A percentile compares a stretch with the other conserved stretches of the same genome.
These are phyloP conservation scores for Hylaeus volcanicus DNA, from an alignment of 1,140 invertebrate species.

Conservation along the genomic window DNA sequence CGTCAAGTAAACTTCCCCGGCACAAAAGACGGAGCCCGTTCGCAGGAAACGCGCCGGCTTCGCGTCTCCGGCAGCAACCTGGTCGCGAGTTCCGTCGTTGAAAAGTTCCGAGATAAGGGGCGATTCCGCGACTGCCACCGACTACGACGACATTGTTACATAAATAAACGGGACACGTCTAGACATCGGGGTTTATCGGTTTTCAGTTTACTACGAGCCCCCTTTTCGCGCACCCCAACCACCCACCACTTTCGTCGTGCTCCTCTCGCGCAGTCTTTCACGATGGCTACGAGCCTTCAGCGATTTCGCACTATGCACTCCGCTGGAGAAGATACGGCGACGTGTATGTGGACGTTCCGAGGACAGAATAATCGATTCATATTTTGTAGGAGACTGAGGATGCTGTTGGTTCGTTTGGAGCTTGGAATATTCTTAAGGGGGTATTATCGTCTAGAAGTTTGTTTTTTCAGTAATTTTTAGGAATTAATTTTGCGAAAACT, in stretches of 20 bases:
- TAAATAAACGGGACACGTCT: slow-evolving; percentile 61
- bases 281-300: too few species aligned
- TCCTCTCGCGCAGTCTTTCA: background rate
- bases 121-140: slow-evolving; percentile 20
- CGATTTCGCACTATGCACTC: too few species aligned
- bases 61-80: background rate
- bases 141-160: slow-evolving; percentile 56
- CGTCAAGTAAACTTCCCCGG: slow-evolving; percentile 29
- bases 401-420: too few species aligned
- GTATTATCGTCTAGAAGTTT: too few species aligned
- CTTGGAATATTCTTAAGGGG: too few species aligned
- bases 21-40: slow-evolving; percentile 31
- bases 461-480: too few species aligned
- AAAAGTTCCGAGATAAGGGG: slow-evolving; percentile 57
- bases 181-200: slow-evolving; percentile 65
- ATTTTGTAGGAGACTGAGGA: too few species aligned
- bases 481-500: too few species aligned
- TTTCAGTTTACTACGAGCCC: slow-evolving; percentile 58
- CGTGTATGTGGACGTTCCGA: too few species aligned
- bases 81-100: slow-evolving; percentile 31
- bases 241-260: slow-evolving; percentile 11
- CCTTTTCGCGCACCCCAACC: background rate
- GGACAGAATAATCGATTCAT: too few species aligned
- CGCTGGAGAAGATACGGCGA: too few species aligned
- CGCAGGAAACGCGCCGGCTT: background rate